A percentile compares a stretch with the other conserved stretches of the same genome.
phyloP scores from a whole-genome alignment of 2,888 invertebrate species.

The Ormyrus labotus region DNA sequence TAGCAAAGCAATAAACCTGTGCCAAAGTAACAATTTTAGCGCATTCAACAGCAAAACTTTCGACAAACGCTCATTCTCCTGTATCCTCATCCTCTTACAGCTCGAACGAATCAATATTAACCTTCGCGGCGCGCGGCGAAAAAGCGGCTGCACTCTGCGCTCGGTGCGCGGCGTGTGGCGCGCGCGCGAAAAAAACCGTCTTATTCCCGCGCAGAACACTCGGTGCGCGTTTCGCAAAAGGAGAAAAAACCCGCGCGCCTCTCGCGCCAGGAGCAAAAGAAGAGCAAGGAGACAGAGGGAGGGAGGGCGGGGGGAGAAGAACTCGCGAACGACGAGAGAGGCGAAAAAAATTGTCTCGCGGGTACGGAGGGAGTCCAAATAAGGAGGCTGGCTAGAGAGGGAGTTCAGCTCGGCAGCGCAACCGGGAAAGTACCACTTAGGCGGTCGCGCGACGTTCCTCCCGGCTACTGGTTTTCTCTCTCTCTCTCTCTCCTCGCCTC shows the following conservation, averaged over 20 bases:
- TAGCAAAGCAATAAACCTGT: too few species aligned
- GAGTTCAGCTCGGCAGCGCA: neutral
- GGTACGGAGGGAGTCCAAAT: conserved; percentile 47
- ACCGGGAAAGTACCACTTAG: conserved; percentile 53
- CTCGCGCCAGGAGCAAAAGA: neutral
- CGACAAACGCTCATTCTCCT: too few species aligned
- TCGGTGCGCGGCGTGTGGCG: too few species aligned
- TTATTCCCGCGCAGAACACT: neutral
- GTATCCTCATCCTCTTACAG: too few species aligned
- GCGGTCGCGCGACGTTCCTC: conserved; percentile 43
- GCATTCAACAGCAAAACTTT: too few species aligned
- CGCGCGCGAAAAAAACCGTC: neutral
- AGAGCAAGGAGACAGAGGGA: conserved; percentile 3
- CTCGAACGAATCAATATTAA: too few species aligned
- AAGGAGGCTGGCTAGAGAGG: conserved; percentile 37
- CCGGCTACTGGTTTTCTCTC: conserved; percentile 49
- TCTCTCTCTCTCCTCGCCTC: neutral
- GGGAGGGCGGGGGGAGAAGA: neutral
- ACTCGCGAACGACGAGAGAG: neutral
- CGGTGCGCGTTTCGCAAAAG: neutral
- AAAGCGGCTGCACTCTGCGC: too few species aligned
- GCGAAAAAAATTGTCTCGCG: conserved; percentile 33
- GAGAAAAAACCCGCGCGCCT: too few species aligned
- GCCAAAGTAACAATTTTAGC: too few species aligned
- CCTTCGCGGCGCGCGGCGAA: too few species aligned